Evolutionary conservation across 1,140 invertebrate genomes (phyloP).

Genomic region (Phthorimaea operculella): DNA sequence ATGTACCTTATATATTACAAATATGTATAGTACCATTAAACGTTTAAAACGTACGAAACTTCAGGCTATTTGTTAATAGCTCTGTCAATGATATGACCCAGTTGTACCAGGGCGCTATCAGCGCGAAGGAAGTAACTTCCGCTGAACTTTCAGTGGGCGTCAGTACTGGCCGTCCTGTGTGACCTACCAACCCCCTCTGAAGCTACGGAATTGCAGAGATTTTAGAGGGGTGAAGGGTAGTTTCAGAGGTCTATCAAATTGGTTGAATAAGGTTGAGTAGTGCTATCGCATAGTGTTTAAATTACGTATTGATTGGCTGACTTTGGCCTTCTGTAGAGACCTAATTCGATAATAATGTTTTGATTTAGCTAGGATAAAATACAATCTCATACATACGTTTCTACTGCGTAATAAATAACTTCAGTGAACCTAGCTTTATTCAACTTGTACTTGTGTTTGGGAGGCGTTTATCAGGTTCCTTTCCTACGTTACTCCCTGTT

Average conservation of each 20-base stretch:
- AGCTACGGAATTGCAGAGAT: background rate
- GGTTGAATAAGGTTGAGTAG: background rate
- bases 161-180: background rate
- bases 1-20: too few species aligned
- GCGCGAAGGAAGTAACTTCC: conserved; percentile 29
- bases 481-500: too few species aligned
- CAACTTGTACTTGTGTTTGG: too few species aligned
- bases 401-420: too few species aligned
- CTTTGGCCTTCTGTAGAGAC: conserved; percentile 2
- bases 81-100: conserved; percentile 53
- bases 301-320: background rate
- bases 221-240: background rate
- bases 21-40: too few species aligned
- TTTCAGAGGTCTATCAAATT: background rate
- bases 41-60: too few species aligned
- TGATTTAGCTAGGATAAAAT: background rate
- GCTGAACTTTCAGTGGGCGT: conserved; percentile 4
- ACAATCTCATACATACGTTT: too few species aligned
- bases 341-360: background rate
- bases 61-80: background rate
- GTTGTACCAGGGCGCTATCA: conserved; percentile 47
- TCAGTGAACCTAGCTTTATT: too few species aligned
- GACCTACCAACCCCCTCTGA: conserved; percentile 3
- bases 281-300: background rate
- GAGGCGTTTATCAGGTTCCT: too few species aligned